These are phyloP conservation scores for Varroa destructor DNA, from an alignment of 1,140 invertebrate genomes.

Conservation along the genomic window DNA sequence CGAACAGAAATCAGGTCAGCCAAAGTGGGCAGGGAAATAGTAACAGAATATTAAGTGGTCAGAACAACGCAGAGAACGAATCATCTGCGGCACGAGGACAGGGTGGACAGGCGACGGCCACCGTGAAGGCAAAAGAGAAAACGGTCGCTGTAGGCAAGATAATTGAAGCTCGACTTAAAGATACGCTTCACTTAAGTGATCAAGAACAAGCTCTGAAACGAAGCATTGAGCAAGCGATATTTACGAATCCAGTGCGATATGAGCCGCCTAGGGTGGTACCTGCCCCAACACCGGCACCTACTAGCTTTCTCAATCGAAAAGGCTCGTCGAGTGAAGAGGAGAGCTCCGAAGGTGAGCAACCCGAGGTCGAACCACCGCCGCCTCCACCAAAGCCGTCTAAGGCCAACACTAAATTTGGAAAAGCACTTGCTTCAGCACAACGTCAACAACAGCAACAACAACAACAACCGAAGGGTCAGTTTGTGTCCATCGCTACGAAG, in stretches of 20 bases:
- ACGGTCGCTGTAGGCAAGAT: slow-evolving; percentile 4
- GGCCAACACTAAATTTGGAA: slow-evolving; percentile 9
- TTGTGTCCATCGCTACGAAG: no score
- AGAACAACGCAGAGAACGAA: slow-evolving; percentile 1
- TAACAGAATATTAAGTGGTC: background rate
- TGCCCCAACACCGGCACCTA: background rate
- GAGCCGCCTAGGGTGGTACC: background rate
- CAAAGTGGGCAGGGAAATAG: background rate
- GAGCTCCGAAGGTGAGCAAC: slow-evolving; percentile 10
- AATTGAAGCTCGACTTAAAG: slow-evolving; percentile 24
- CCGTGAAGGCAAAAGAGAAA: background rate
- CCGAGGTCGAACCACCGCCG: background rate
- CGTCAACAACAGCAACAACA: background rate
- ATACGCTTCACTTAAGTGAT: slow-evolving; percentile 13
- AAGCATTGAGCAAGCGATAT: slow-evolving; percentile 26
- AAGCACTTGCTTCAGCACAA: slow-evolving; percentile 2
- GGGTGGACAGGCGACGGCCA: background rate
- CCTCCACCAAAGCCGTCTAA: background rate
- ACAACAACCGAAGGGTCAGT: slow-evolving; percentile 20
- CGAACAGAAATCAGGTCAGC: no score
- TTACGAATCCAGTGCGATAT: slow-evolving; percentile 23
- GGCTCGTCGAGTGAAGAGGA: slow-evolving; percentile 17
- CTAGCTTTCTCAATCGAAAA: background rate
- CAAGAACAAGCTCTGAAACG: slow-evolving; percentile 12
- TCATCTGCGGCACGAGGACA: background rate